phyloP scores from a whole-genome alignment of 2,888 invertebrate genomes.

The Anagyrus pseudococci region DNA sequence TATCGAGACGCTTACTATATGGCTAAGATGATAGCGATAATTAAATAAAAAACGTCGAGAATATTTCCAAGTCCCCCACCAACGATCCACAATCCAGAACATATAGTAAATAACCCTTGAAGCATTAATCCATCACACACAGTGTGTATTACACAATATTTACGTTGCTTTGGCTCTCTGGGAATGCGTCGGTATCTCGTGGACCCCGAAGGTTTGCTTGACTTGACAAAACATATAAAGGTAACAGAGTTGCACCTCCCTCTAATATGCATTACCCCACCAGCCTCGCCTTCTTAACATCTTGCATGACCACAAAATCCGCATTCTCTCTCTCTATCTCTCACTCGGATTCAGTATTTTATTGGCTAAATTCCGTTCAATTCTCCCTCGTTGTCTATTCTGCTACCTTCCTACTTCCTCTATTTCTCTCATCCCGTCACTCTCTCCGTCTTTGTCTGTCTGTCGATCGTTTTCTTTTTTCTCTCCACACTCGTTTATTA shows the following conservation, averaged over 20 bases:
- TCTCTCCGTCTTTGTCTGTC: too few species aligned
- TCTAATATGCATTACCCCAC: slow-evolving; percentile 50
- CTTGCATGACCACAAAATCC: slow-evolving; percentile 17
- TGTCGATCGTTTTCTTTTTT: too few species aligned
- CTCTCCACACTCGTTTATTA: slow-evolving; percentile 23
- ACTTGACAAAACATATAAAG: slow-evolving; percentile 63
- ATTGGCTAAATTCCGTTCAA: slow-evolving; percentile 19
- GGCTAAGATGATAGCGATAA: too few species aligned
- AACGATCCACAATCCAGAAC: not conserved
- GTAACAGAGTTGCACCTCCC: slow-evolving; percentile 73
- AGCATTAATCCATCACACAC: slow-evolving; percentile 47
- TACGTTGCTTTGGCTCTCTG: slow-evolving; percentile 65
- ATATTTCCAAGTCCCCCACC: not conserved
- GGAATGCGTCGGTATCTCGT: slow-evolving; percentile 68
- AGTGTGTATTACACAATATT: slow-evolving; percentile 60
- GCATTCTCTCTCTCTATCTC: slow-evolving; percentile 50
- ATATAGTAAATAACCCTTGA: not conserved
- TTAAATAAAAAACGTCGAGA: too few species aligned
- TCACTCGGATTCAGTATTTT: slow-evolving; percentile 40
- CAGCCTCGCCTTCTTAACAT: slow-evolving; percentile 13
- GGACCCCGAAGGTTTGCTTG: slow-evolving; percentile 64
- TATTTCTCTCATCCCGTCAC: too few species aligned
- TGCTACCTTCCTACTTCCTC: too few species aligned
- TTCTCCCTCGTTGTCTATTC: not conserved
- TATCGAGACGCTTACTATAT: too few species aligned